Evolutionary conservation across 1,140 invertebrate genomes (phyloP), one percentile per base, ranked within the genome.

Genomic region (Drosophila nebulosa): DNA sequence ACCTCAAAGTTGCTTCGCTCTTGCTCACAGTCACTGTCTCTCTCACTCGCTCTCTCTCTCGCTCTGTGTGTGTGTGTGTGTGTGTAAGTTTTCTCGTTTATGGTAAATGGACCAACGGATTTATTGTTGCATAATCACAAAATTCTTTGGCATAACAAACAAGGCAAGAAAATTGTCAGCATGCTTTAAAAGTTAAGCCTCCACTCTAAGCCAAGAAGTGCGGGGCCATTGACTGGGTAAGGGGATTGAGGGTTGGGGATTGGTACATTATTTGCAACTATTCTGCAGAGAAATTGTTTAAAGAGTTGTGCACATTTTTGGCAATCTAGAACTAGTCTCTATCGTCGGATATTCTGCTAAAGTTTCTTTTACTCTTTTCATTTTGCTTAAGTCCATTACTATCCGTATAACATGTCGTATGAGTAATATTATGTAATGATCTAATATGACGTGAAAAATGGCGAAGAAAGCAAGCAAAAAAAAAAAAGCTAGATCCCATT

Each of bases 41-140:
- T 7, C 4, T 2, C 26, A 1, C 42, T n/a, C 3, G 16, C 27
- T n/a, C 27, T 22, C 36, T 6, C 42, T 42, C n/a, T 32, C 32
- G 22, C 14, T 26, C 18, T n/a, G 3, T 35, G 16, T 10, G 27
- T 39, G 4, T 36, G 12, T 39, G 7, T 42, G 14, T 46, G 16
- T 46, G 39, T 46, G 39, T 46, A 46, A 46, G 39, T 46, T 46
- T 16, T 46, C 39, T 46, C 39, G 39, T 46, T 26, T 22, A 18
- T 62, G 64, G 64, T 60, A 74, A 85, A 80, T 86, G 77, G 74
- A 86, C 81, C 78, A 78, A 81, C 78, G 80, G 79, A 86, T 85
- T 85, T 85, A 85, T 86, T 86, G 81, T 85, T 74, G 74, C 78
- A 74, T 85, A 78, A 85, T 85, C 78, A 46, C 39, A 46, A 85